Base-by-base conservation (phyloP, 2,797 vertebrate genomes). In the Onychomys arenicola region DNA sequence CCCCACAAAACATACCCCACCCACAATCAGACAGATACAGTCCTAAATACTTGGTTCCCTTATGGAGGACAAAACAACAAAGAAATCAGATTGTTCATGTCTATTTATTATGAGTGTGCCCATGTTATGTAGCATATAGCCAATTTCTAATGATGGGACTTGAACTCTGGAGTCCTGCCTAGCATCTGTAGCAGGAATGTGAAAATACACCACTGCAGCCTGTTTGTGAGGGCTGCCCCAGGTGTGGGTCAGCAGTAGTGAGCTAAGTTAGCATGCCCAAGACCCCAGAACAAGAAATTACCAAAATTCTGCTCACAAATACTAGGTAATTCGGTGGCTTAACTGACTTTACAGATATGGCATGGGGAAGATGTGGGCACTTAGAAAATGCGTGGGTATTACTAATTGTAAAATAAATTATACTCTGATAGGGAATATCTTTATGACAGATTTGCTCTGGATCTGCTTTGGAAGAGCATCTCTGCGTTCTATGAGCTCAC, bases 331-430 rank as follows among this genome's bases (percentile, higher is more conserved):
- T 13, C 34, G 81, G 6, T 81, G 13, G 43, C 14, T 46, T 6
- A 0, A 25, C 43, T 11, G 27, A 13, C 52, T 17, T 43, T 5
- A 14, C 6, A 13, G 19, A 13, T 5, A 2, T 46, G 55, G 3
- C 4, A 9, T 0, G 13, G 34, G 10, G 13, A 32, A 25, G 17
- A 4, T 27, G 13, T 40, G 7, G 11, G 16, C 32, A 83, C 6
- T 32, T 71, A 63, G 10, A 43, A 76, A 94, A 83, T 16, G 75
- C 82, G 57, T 37, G 73, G 19, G 0, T 57, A 12, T 37, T 85
- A 71, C 46, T 61, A 65, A 90, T 91, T 75, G 43, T 34, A 75
- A 96, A 82, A 43, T 43, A 63, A 91, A 12, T 37, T 34, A 69
- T 29, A 16, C 5, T 73, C 40, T 80, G 29, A 65, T 32, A 59